phyloP scores from a whole-genome alignment of 2,113 vertebrate species.

The Atractosteus spatula region DNA sequence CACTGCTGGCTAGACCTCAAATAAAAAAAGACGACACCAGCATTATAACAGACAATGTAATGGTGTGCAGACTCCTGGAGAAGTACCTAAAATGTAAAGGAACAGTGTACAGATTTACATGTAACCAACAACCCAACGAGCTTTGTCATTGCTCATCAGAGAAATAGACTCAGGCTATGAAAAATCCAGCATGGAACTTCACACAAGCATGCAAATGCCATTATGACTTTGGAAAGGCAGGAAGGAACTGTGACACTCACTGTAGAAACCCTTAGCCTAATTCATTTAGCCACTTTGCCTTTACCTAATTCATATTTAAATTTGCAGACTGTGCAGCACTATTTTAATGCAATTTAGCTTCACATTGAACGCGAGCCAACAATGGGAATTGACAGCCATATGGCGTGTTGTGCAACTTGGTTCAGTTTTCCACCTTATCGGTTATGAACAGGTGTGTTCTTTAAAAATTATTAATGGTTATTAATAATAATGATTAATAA shows the following conservation, averaged over 20 bases:
- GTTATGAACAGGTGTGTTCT: no score
- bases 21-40: no score
- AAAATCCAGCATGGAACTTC: slow-evolving; percentile 31
- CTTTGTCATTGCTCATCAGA: no score
- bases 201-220: slow-evolving; percentile 41
- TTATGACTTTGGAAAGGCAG: slow-evolving; percentile 57
- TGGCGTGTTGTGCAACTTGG: background rate
- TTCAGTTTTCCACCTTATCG: background rate
- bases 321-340: slow-evolving; percentile 62
- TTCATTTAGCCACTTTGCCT: slow-evolving; percentile 61
- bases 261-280: slow-evolving; percentile 51
- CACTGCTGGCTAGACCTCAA: no score
- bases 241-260: background rate
- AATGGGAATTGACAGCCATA: slow-evolving; percentile 20
- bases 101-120: no score
- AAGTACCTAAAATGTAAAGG: no score
- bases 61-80: no score
- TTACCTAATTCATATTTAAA: slow-evolving; percentile 66
- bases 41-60: no score
- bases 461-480: no score
- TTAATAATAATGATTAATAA: no score
- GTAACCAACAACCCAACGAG: no score
- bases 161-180: no score
- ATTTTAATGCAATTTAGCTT: slow-evolving; percentile 67
- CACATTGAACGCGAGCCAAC: slow-evolving; percentile 65